Evolutionary conservation across 2,113 vertebrate genomes (phyloP), one percentile per base, ranked within the genome.

Genomic region (Morone chrysops): DNA sequence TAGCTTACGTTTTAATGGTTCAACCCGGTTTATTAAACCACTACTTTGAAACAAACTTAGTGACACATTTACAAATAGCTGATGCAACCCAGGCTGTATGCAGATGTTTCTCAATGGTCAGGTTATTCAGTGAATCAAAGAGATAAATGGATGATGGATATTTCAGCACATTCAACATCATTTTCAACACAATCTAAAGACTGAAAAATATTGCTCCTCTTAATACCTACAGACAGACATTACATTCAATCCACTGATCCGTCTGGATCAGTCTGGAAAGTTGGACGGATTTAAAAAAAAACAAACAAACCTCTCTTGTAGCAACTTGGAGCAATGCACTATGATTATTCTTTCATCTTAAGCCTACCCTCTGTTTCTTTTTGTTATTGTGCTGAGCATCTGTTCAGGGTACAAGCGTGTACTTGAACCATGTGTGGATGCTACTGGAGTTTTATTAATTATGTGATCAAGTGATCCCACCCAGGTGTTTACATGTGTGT

Each of bases 271-370:
- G 2, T 60, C 22, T 63, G 41, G 25, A 83, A 60, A 83, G 36
- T 16, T 71, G 57, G 68, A 70, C 48, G 6, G 48, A 75, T 78
- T 57, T 79, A 79, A 10, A 31, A 31, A 31, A 31, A 31, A 31
- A 65, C 22, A 31, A 31, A 65, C 22, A 65, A 78, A 10, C 45
- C 17, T 54, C 47, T 47, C 40, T 67, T 75, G 8, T 18, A 51
- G 67, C 8, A 25, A 51, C 67, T 67, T 53, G 53, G 48, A 84
- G 38, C 43, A n/a, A 38, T 41, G 13, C 36, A 41, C 50, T 6
- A 17, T 25, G 53, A 72, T 54, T 75, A n/a, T 75, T 67, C 80
- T 81, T 90, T 87, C 68, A 93, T 88, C 78, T 50, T 9, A 9
- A 70, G 81, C 78, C 70, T 40, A 31, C 66, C 14, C 9, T 75